Evolutionary conservation across 2,113 vertebrate species (phyloP).

Genomic region (Seriola rivoliana): DNA sequence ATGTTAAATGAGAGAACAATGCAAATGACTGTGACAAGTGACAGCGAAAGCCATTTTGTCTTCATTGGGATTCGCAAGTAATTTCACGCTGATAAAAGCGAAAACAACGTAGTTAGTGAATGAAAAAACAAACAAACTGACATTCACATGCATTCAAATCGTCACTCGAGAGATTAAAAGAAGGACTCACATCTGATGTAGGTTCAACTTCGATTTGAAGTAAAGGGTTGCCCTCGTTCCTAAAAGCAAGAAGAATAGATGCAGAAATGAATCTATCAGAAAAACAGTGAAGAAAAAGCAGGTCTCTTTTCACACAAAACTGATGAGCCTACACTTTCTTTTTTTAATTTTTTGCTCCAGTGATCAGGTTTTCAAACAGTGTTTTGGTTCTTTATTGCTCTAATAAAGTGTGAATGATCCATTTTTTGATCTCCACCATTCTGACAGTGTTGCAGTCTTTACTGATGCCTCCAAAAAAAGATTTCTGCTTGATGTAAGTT

Average conservation of each 20-base stretch:
- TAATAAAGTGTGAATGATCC: neutral
- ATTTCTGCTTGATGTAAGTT: too few species aligned
- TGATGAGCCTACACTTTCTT: neutral
- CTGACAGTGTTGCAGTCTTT: neutral
- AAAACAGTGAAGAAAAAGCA: neutral
- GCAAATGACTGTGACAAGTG: slow-evolving; percentile 36
- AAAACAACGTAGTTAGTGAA: neutral
- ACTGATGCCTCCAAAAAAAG: too few species aligned
- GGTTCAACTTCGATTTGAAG: slow-evolving; percentile 99
- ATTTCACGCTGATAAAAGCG: slow-evolving; percentile 30
- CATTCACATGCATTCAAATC: neutral
- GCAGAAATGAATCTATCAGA: neutral
- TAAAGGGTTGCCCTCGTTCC: slow-evolving; percentile 94
- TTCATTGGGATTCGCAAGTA: slow-evolving; percentile 31
- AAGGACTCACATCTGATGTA: slow-evolving; percentile 93
- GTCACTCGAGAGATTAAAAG: neutral
- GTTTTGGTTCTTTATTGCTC: neutral
- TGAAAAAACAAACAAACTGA: neutral
- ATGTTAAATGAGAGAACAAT: slow-evolving; percentile 47
- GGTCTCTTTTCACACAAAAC: neutral
- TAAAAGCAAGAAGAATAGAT: slow-evolving; percentile 68
- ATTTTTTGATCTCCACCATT: neutral
- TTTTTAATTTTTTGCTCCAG: neutral
- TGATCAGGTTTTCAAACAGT: neutral
- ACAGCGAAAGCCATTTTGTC: slow-evolving; percentile 18